Evolutionary conservation across 2,113 vertebrate genomes (phyloP).

Genomic region (Sorex araneus): DNA sequence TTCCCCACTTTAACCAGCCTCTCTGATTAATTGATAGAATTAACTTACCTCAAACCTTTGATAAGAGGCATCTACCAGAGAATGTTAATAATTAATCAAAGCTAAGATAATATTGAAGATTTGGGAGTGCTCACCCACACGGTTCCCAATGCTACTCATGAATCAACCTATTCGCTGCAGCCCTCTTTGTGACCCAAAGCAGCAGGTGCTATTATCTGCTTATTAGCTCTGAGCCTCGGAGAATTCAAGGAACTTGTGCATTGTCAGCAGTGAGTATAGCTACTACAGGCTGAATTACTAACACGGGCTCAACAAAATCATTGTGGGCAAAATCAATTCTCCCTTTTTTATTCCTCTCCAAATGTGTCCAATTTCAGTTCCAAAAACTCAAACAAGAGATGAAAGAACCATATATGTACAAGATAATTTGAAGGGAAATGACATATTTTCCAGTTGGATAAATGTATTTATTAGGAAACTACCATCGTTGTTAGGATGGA

Average conservation of each 20-base stretch:
- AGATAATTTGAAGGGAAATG: constrained; percentile 33
- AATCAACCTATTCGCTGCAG: not conserved
- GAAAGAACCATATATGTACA: not conserved
- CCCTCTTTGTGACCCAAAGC: not conserved
- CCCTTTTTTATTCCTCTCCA: not conserved
- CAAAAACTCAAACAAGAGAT: not conserved
- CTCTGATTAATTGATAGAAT: constrained; percentile 20
- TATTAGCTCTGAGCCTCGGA: not conserved
- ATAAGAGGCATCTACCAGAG: constrained; percentile 37
- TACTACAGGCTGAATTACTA: not conserved
- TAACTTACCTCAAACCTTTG: constrained; percentile 28
- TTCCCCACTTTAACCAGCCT: constrained; percentile 2
- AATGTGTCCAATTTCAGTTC: constrained; percentile 13
- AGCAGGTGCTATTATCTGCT: not conserved
- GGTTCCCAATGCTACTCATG: not conserved
- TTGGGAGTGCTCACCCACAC: not conserved
- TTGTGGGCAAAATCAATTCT: not conserved
- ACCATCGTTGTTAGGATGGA: not conserved
- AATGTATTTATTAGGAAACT: not conserved
- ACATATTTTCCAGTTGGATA: not conserved
- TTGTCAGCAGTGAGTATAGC: not conserved
- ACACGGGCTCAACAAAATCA: not conserved
- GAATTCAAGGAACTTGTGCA: not conserved
- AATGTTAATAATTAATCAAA: constrained; percentile 22
- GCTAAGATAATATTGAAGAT: not conserved